These are phyloP conservation scores for Eudyptes chrysolophus DNA, from an alignment of 2,113 vertebrate species.

Conservation along the genomic window DNA sequence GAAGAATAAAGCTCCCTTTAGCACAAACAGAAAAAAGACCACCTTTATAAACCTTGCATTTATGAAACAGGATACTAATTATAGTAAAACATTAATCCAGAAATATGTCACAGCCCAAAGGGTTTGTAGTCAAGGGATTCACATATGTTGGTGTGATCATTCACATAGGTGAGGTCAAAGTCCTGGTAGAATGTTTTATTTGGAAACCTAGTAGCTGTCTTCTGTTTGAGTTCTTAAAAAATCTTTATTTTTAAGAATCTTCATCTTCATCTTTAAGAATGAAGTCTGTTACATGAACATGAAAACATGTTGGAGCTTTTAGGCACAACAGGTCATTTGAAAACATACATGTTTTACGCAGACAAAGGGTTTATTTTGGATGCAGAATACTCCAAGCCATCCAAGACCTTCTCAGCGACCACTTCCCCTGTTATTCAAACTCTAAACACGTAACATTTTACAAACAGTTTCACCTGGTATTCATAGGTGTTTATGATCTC, in stretches of 20 bases:
- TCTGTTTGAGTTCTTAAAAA: background rate
- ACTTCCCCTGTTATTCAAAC: background rate
- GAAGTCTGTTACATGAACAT: background rate
- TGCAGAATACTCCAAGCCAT: background rate
- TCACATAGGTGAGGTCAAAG: background rate
- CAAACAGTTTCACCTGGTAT: background rate
- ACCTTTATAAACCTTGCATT: background rate
- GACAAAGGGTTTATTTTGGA: background rate
- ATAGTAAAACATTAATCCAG: background rate
- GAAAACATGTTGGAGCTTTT: background rate
- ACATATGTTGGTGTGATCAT: background rate
- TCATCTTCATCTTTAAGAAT: background rate
- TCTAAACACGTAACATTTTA: background rate
- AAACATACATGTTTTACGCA: background rate
- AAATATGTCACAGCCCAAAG: background rate
- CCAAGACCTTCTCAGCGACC: background rate
- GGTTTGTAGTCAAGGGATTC: background rate
- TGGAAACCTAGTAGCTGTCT: background rate
- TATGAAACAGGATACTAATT: background rate
- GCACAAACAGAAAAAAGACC: background rate
- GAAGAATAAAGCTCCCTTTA: background rate
- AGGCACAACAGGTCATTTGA: background rate
- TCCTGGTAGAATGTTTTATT: background rate
- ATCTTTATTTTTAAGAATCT: too few species aligned
- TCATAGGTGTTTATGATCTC: background rate